A percentile compares a stretch with the other conserved stretches of the same genome.
phyloP scores from a whole-genome alignment of 2,113 vertebrate species.

The Onychostruthus taczanowskii region DNA sequence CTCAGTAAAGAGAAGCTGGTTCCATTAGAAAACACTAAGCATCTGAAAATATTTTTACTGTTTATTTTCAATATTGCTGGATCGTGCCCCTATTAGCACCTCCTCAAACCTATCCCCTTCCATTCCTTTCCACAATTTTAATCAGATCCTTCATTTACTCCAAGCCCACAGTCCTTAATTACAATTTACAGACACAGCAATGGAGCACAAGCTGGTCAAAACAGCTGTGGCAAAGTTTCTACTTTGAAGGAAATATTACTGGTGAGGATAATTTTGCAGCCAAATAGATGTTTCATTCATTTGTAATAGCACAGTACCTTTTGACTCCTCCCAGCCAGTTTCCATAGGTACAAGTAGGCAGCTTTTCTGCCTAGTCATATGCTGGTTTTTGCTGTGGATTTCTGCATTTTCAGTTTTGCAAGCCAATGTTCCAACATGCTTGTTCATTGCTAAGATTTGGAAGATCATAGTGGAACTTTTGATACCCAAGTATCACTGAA shows the following conservation, averaged over 20 bases:
- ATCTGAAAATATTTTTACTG: constrained; percentile 4
- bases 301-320: neutral
- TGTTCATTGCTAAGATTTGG: neutral
- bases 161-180: constrained; percentile 58
- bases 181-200: constrained; percentile 51
- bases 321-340: neutral
- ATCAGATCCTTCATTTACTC: constrained; percentile 48
- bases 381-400: neutral
- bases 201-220: constrained; percentile 26
- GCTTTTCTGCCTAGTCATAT: neutral
- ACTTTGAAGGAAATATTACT: neutral
- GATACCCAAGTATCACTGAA: neutral
- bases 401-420: neutral
- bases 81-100: neutral
- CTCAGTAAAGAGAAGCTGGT: neutral
- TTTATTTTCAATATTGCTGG: constrained; percentile 23
- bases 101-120: neutral
- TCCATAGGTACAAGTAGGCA: neutral
- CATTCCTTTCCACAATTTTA: neutral
- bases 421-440: neutral
- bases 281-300: neutral
- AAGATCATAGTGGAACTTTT: neutral
- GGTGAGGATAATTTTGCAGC: neutral
- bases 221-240: constrained; percentile 49
- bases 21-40: neutral